Percentiles rank a stretch among this genome's conserved stretches.
phyloP scores from a whole-genome alignment of 1,140 invertebrate species.

The Epicauta chinensis region DNA sequence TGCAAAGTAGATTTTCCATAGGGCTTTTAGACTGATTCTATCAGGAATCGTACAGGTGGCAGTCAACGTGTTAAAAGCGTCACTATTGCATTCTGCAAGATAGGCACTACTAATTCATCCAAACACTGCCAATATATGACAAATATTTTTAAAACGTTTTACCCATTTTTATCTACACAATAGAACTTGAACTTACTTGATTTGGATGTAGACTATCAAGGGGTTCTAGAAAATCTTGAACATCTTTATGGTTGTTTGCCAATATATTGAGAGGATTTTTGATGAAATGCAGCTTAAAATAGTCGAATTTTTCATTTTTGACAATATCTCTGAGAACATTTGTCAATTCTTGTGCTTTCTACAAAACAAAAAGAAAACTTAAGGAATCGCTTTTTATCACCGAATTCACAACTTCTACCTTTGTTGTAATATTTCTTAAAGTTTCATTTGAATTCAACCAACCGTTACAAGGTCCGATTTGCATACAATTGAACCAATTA shows the following conservation, averaged over 20 bases:
- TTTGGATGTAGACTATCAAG: constrained; percentile 50
- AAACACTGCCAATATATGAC: no score
- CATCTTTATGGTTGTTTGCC: constrained; percentile 22
- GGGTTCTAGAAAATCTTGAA: constrained; percentile 46
- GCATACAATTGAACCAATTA: constrained; percentile 3
- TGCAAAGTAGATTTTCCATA: no score
- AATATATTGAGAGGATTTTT: constrained; percentile 2
- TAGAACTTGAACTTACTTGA: constrained; percentile 37
- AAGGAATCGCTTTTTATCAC: no score
- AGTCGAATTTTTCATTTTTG: neutral
- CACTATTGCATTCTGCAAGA: no score
- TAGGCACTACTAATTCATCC: no score
- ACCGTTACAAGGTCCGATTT: constrained; percentile 2
- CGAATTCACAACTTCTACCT: no score
- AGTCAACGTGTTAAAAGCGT: no score
- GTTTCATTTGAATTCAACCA: constrained; percentile 1
- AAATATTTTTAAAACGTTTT: no score
- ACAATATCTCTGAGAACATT: neutral
- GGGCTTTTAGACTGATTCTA: no score
- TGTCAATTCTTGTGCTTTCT: neutral
- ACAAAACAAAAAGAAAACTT: neutral
- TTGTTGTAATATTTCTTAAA: neutral
- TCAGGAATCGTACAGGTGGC: no score
- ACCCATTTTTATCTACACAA: no score
- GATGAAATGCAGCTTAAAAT: constrained; percentile 2